A percentile compares a stretch with the other conserved stretches of the same genome.
Conservation (phyloP, 1,140 invertebrate genomes). For the Homalodisca vitripennis region DNA sequence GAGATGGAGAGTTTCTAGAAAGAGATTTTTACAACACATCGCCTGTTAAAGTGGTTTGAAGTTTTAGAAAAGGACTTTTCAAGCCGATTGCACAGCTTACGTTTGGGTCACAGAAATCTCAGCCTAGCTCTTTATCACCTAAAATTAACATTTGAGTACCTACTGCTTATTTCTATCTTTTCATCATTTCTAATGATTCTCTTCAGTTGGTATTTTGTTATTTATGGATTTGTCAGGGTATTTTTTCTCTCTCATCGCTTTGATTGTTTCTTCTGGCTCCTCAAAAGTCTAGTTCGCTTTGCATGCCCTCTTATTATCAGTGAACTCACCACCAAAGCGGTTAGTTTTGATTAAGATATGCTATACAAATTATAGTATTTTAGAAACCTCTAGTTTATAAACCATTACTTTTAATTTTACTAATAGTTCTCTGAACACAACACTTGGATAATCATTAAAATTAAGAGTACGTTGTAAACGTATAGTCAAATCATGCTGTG, state of each 20-base stretch:
- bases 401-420: neutral
- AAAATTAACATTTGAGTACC: neutral
- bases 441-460: neutral
- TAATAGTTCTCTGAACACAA: neutral
- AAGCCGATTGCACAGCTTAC: neutral
- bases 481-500: neutral
- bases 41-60: neutral
- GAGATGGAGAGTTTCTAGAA: neutral
- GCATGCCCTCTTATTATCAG: neutral
- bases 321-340: neutral
- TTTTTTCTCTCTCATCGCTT: neutral
- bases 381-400: neutral
- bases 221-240: constrained; percentile 8
- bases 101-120: neutral
- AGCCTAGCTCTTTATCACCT: neutral
- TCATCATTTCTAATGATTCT: neutral
- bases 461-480: neutral
- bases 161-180: constrained; percentile 9
- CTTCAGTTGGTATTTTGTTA: constrained; percentile 4
- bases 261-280: neutral
- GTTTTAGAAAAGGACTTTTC: neutral
- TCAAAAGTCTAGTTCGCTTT: neutral
- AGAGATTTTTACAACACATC: neutral
- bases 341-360: neutral
- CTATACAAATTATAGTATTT: neutral